Evolutionary conservation across 2,888 invertebrate species (phyloP), one percentile per base, ranked within the genome.

Genomic region (Lissonota sp.): DNA sequence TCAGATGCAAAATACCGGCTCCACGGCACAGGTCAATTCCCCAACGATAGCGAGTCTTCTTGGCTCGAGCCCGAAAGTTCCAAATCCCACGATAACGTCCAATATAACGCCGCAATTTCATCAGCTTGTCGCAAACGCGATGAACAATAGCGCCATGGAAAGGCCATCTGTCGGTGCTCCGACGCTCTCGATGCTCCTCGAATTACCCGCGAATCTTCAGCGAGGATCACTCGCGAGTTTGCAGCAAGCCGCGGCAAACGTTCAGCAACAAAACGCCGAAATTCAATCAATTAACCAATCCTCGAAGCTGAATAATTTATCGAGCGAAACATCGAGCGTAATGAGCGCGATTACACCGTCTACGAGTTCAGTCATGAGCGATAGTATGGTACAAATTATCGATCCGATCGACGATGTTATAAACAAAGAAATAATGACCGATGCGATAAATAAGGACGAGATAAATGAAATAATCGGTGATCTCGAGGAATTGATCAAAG

Each of bases 151-250:
- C 6, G 90, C 91, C 5, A 72, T 74, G 81, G 93, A 94, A 53
- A 94, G 95, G 1, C 95, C 96, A 0, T 95, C 95, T 0, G 94
- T 95, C 71, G 95, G 95, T 0, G 96, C 96, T 0, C 96, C 97
- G 0, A 97, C 97, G 0, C 92, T 97, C 0, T 96, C 96, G 0
- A 95, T 96, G 94, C 92, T 97, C 7, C 91, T 97, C 6, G 96
- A 93, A 79, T 89, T 92, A 76, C 93, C 93, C 6, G 91, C 93
- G 0, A 93, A 92, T 83, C 83, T 91, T 40, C 92, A 93, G 10
- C 85, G 91, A 81, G 86, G 85, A 0, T 85, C 88, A 1, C 66
- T 91, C 37, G 62, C 90, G 53, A 85, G 83, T 82, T 55, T 89
- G 73, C 88, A 87, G 37, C 46, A 84, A 60, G 46, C 85, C 0